Percentiles rank a stretch among this genome's conserved stretches.
Evolutionary conservation across 2,888 invertebrate genomes (phyloP).

Genomic region (Sminthurides aquaticus): DNA sequence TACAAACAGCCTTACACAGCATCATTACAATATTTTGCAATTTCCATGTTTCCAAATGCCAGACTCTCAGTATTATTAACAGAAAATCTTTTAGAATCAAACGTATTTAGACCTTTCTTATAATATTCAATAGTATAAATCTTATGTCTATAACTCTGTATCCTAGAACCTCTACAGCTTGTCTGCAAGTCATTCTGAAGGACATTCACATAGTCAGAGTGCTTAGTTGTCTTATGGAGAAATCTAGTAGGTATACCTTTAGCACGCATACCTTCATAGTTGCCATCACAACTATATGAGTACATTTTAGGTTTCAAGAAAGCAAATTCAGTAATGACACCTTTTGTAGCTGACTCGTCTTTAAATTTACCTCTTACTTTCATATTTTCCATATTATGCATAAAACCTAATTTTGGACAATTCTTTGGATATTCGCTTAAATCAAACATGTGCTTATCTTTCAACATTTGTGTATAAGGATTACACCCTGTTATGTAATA

Average conservation of each 20-base stretch:
- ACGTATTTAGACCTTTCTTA: slow-evolving; percentile 3
- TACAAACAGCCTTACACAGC: no score
- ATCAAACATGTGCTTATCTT: slow-evolving; percentile 29
- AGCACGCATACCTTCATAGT: neutral
- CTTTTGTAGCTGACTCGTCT: slow-evolving; percentile 40
- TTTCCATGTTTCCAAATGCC: neutral
- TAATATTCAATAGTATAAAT: neutral
- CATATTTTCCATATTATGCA: slow-evolving; percentile 41
- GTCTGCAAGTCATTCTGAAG: neutral
- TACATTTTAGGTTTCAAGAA: slow-evolving; percentile 29
- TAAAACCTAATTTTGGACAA: slow-evolving; percentile 24
- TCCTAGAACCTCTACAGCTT: neutral
- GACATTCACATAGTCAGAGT: slow-evolving; percentile 1
- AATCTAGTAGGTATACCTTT: slow-evolving; percentile 12
- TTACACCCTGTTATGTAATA: neutral
- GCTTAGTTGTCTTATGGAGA: neutral
- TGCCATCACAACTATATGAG: neutral
- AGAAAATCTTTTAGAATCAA: slow-evolving; percentile 14
- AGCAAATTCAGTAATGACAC: slow-evolving; percentile 41
- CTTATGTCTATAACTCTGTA: neutral
- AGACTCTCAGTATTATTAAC: neutral
- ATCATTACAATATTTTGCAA: no score
- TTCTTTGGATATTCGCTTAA: slow-evolving; percentile 41
- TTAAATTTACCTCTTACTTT: slow-evolving; percentile 44
- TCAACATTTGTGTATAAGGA: neutral